These are phyloP conservation scores for Colletes latitarsis DNA, from an alignment of 1,140 invertebrate genomes.

Conservation along the genomic window DNA sequence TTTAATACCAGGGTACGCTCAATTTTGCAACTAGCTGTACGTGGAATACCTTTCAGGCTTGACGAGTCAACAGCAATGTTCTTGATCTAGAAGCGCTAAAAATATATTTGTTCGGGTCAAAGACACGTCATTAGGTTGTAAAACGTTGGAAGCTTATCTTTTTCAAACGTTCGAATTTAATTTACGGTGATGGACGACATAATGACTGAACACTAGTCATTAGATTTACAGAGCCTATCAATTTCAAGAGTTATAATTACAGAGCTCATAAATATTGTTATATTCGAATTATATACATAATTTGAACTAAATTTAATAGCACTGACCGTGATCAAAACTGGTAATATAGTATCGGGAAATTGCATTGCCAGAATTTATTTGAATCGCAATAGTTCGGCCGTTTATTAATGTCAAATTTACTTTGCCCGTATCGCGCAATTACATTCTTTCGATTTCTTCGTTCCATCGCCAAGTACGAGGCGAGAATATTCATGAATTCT, in stretches of 20 bases:
- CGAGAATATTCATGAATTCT: not conserved
- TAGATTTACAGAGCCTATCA: too few species aligned
- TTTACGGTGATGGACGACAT: not conserved
- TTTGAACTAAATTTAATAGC: slow-evolving; percentile 25
- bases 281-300: not conserved
- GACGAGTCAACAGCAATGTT: not conserved
- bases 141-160: not conserved
- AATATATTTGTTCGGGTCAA: slow-evolving; percentile 13
- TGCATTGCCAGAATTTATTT: slow-evolving; percentile 10
- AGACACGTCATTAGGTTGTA: not conserved
- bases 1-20: too few species aligned
- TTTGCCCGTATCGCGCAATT: not conserved
- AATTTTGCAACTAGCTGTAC: too few species aligned
- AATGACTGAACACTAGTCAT: not conserved
- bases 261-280: too few species aligned
- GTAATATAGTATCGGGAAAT: slow-evolving; percentile 5
- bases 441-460: not conserved
- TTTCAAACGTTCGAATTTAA: not conserved
- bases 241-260: too few species aligned
- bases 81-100: slow-evolving; percentile 12
- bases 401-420: not conserved
- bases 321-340: not conserved
- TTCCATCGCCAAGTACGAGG: not conserved
- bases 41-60: not conserved
- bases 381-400: not conserved